phyloP scores from a whole-genome alignment of 2,797 vertebrate species.

The Liasis olivaceus region DNA sequence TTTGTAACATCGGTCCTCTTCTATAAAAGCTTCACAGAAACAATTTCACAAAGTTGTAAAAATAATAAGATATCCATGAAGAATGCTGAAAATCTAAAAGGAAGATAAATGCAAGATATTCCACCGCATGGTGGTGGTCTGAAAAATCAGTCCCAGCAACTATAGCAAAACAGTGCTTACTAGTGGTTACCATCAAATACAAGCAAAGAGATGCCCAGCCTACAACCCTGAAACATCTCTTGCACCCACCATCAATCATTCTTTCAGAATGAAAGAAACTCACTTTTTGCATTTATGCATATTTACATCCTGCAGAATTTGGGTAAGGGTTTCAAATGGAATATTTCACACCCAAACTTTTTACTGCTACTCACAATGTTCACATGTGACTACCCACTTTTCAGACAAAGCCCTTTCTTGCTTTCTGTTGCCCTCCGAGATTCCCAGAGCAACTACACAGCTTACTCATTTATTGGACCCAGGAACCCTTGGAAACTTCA shows the following conservation, averaged over 20 bases:
- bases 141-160: background rate
- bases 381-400: background rate
- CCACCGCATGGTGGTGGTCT: background rate
- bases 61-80: background rate
- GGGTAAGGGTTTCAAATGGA: background rate
- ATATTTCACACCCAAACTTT: background rate
- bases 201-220: background rate
- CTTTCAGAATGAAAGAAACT: background rate
- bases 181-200: background rate
- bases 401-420: background rate
- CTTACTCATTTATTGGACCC: background rate
- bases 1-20: background rate
- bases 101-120: background rate
- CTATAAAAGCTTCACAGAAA: background rate
- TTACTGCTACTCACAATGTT: background rate
- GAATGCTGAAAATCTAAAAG: background rate
- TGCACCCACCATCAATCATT: background rate
- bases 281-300: background rate
- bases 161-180: background rate
- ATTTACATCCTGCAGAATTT: background rate
- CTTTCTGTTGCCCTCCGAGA: background rate
- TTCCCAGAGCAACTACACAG: no score
- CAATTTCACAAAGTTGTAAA: background rate
- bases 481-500: background rate
- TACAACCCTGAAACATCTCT: background rate